Evolutionary conservation across 2,888 invertebrate genomes (phyloP), one percentile per base, ranked within the genome.

Genomic region (Rhaphigaster nebulosa): DNA sequence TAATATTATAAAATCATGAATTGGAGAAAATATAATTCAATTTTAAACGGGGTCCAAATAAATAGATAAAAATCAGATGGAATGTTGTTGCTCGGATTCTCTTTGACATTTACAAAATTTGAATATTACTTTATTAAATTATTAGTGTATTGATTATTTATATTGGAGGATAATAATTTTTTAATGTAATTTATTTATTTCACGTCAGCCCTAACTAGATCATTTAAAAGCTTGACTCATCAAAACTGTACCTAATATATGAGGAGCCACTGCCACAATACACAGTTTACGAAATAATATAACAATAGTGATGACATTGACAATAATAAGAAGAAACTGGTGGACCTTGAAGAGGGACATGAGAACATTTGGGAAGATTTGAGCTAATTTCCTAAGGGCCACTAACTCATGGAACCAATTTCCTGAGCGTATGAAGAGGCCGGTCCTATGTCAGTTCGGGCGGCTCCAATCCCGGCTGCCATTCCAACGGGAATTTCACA

Each of bases 331-430:
- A 76, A 76, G 70, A 76, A 38, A 76, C 29, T 29, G 20, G 0
- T 34, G 15, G 45, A 50, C 84, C 84, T 84, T 50, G 84, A 45
- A 26, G 45, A 26, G n/a, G 23, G n/a, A 45, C 45, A 84, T 15
- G 4, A 41, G 26, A n/a, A 13, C 84, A 84, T 50, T 45, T 10
- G 45, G n/a, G 26, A 50, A 84, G 26, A 84, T 84, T 84, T 84
- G 41, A 84, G n/a, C 84, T 84, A 41, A 84, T 84, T 84, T 84
- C 84, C 84, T 45, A 41, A 45, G 38, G 45, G 12, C 12, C 45
- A 50, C 84, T 84, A 50, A 84, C 84, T 84, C 84, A 84, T n/a
- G 45, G 84, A 84, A n/a, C 45, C 84, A 84, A 84, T 84, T 84
- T 84, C 84, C 84, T 84, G 45, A 45, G n/a, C 26, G 8, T 41